Evolutionary conservation across 2,797 vertebrate species (phyloP), one percentile per base, ranked within the genome.

Genomic region (Odontamblyopus lacepedii): DNA sequence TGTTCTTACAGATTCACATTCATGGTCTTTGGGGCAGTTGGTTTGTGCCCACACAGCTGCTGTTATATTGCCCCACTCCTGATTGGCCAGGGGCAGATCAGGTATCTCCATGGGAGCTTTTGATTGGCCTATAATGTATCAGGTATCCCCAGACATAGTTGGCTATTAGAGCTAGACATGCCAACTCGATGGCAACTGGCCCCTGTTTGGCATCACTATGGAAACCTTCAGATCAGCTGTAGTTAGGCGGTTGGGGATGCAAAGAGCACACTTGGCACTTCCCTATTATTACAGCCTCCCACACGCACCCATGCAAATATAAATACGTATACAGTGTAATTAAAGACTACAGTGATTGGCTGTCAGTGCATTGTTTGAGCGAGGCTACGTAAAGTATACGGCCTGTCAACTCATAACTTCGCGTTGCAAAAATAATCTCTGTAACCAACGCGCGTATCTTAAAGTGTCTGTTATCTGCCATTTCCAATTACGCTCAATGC

Each of bases 21-120:
- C 50, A 60, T 23, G 70, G 16, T 19, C 65, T 67, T 51, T 71
- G 85, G 86, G 69, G 74, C 73, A 12, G 51, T 29, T 44, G 23
- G 23, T 63, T 67, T 74, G 27, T 67, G 63, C 78, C 38, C 62
- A 41, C 63, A 30, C 85, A 89, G 87, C 86, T 87, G 87, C 48
- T 61, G 48, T 4, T 67, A 44, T 70, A 53, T 74, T 19, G 72
- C 74, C 71, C 71, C 68, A 73, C 35, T n/a, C 86, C 76, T 85
- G 69, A 86, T 88, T 89, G 87, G 89, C 85, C 82, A 57, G 16
- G 82, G 69, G 79, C 63, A 65, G 87, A 90, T 91, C 88, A 82
- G 83, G 82, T 88, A 85, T 86, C 85, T 72, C 4, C 67, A 53
- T 41, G 67, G n/a, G 74, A 59, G 64, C 23, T 0, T 67, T 44